Evolutionary conservation across 2,888 invertebrate species (phyloP).

Genomic region (Dryobota labecula): DNA sequence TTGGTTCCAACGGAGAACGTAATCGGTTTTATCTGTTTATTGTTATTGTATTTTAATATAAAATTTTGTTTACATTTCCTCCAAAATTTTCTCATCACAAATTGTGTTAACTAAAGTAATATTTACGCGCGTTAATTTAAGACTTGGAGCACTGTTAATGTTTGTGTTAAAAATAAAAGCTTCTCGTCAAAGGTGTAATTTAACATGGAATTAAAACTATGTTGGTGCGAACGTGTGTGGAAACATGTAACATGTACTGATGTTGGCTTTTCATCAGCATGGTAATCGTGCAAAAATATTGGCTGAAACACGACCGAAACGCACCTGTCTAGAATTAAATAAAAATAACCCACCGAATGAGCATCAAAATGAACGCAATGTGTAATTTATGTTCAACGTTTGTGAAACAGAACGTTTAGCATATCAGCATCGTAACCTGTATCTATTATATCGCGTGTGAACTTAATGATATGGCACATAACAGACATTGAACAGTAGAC

Average conservation of each 20-base stretch:
- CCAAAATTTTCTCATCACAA: conserved; percentile 59
- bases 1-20: conserved; percentile 79
- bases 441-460: conserved; percentile 56
- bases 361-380: conserved; percentile 81
- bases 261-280: conserved; percentile 90
- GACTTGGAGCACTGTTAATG: conserved; percentile 51
- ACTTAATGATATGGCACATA: conserved; percentile 57
- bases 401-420: conserved; percentile 77
- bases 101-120: conserved; percentile 56
- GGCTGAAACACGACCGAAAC: conserved; percentile 80
- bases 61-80: conserved; percentile 61
- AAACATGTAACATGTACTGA: conserved; percentile 76
- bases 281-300: conserved; percentile 90
- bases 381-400: conserved; percentile 81
- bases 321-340: conserved; percentile 89
- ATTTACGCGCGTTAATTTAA: conserved; percentile 58
- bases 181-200: conserved; percentile 75
- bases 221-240: conserved; percentile 70
- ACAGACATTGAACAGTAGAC: conserved; percentile 44
- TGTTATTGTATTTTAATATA: conserved; percentile 75
- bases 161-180: conserved; percentile 55
- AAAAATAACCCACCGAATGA: conserved; percentile 86
- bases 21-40: conserved; percentile 78
- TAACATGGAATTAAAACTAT: conserved; percentile 79
- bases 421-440: conserved; percentile 69